phyloP scores from a whole-genome alignment of 1,140 invertebrate genomes.

The Trichonephila clavipes region DNA sequence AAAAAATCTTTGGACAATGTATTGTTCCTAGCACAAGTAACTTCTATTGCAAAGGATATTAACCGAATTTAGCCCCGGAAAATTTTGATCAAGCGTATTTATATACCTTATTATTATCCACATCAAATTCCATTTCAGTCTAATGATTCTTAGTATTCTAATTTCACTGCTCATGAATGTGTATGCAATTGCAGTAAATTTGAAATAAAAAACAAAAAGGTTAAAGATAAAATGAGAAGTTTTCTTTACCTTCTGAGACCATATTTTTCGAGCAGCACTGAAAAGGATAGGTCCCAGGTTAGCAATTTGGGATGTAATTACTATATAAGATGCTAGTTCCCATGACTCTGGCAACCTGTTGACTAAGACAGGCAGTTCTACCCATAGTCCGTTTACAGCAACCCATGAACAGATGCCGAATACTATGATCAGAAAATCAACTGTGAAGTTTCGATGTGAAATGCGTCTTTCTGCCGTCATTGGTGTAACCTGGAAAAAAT shows the following conservation, averaged over 20 bases:
- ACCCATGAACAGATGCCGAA: slow-evolving; percentile 95
- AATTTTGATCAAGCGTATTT: too few relatives aligned
- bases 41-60: too few relatives aligned
- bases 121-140: too few relatives aligned
- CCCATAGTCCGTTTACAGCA: slow-evolving; percentile 93
- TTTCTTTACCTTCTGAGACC: slow-evolving; percentile 61
- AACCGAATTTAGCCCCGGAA: too few relatives aligned
- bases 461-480: slow-evolving; percentile 26
- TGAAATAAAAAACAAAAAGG: too few relatives aligned
- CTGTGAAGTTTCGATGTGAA: not conserved
- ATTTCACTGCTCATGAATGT: too few relatives aligned
- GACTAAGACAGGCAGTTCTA: slow-evolving; percentile 92
- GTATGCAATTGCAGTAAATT: too few relatives aligned
- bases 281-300: slow-evolving; percentile 92
- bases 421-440: slow-evolving; percentile 86
- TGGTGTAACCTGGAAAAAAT: slow-evolving; percentile 44
- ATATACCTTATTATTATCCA: too few relatives aligned
- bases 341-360: slow-evolving; percentile 91
- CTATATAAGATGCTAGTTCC: slow-evolving; percentile 92
- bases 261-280: slow-evolving; percentile 80
- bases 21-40: too few relatives aligned
- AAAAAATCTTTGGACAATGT: too few relatives aligned
- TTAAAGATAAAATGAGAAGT: not conserved
- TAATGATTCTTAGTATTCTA: too few relatives aligned
- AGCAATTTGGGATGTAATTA: slow-evolving; percentile 90